These are phyloP conservation scores for Budorcas taxicolor DNA, from an alignment of 2,113 vertebrate genomes.

Conservation along the genomic window DNA sequence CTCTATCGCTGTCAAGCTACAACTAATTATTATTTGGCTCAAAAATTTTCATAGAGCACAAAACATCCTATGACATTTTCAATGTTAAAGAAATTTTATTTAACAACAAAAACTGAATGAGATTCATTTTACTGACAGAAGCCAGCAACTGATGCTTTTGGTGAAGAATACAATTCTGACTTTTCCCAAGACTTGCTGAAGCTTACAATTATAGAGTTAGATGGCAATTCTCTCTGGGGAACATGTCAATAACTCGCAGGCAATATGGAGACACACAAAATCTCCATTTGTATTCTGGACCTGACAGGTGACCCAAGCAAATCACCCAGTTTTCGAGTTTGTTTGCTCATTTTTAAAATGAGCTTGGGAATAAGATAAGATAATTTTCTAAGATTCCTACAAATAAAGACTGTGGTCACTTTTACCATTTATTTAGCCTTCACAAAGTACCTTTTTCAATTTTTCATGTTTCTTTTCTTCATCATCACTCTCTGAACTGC, in stretches of 20 bases:
- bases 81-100: neutral
- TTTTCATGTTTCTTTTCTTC: slow-evolving; percentile 95
- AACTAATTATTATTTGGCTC: neutral
- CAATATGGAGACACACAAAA: neutral
- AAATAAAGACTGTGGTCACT: neutral
- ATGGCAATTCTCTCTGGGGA: neutral
- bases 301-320: neutral
- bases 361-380: neutral
- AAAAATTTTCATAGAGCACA: neutral
- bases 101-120: neutral
- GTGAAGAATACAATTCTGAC: neutral
- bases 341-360: neutral
- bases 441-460: slow-evolving; percentile 88
- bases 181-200: neutral
- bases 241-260: neutral
- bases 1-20: neutral
- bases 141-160: neutral
- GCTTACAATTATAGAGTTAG: neutral
- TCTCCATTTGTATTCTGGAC: neutral
- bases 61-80: neutral
- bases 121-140: slow-evolving; percentile 1
- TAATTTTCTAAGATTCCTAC: neutral
- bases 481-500: slow-evolving; percentile 88
- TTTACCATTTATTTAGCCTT: neutral
- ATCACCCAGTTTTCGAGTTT: neutral